Evolutionary conservation across 2,113 vertebrate genomes (phyloP), one percentile per base, ranked within the genome.

Genomic region (Chamaetylas fuelleborni): DNA sequence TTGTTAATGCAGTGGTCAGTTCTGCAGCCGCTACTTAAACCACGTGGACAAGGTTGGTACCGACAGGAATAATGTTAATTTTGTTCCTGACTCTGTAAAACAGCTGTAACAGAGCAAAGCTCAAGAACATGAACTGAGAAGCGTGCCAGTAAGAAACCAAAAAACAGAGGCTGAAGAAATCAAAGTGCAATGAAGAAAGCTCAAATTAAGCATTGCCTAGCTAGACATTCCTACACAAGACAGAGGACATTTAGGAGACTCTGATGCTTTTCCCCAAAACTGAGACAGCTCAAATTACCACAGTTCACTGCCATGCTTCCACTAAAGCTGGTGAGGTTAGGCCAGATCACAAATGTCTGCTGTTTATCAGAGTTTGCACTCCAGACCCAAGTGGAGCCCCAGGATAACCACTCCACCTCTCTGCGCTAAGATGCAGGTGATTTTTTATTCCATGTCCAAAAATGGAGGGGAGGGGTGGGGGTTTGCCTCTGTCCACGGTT

Each of bases 91-190:
- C 51, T 78, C 64, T 50, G 13, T 80, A 76, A 82, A 79, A 69
- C 0, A 1, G 8, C 57, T 56, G n/a, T 38, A 57, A 86, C 77
- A 20, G 28, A 77, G 42, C 50, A 90, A 88, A 82, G 74, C n/a
- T 58, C 67, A 74, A 45, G 22, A 86, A 60, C 15, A 13, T 40
- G 45, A 90, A 74, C 29, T 9, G 26, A 92, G 19, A 2, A 42
- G 28, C 1, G 11, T 38, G 42, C 34, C 64, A 83, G 3, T 4
- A 70, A 62, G 38, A 64, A 66, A 79, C 5, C 17, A 86, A 80
- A 91, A 64, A 47, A 48, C 65, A 89, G 45, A 91, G n/a, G 34
- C 61, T 91, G 22, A 72, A 92, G 31, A 83, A 81, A 58, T n/a
- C 19, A 18, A 53, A 80, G 28, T 19, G 29, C 28, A 36, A 47